A percentile compares a stretch with the other conserved stretches of the same genome.
Conservation (phyloP, 2,888 invertebrate genomes). For the Spodoptera exigua region DNA sequence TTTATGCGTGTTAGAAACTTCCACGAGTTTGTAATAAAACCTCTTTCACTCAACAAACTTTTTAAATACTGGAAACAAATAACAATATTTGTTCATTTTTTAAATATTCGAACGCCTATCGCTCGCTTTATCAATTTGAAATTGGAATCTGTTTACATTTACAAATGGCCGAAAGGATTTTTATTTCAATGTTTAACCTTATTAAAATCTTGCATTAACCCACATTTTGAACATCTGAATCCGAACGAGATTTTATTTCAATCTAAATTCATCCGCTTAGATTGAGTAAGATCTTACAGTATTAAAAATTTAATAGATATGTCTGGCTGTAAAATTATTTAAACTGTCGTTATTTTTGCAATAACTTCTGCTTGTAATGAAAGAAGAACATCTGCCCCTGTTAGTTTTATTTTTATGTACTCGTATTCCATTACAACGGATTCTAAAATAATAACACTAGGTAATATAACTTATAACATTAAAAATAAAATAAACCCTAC, state of each 20-base stretch:
- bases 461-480: too few relatives aligned
- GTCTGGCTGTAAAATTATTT: slow-evolving; percentile 5
- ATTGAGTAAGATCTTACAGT: slow-evolving; percentile 37
- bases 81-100: neutral
- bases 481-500: too few relatives aligned
- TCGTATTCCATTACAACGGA: too few relatives aligned
- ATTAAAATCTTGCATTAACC: slow-evolving; percentile 37
- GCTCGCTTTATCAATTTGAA: neutral
- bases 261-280: slow-evolving; percentile 38
- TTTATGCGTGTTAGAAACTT: slow-evolving; percentile 33
- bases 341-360: slow-evolving; percentile 23
- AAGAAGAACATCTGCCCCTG: neutral
- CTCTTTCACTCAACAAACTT: slow-evolving; percentile 17
- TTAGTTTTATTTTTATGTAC: neutral
- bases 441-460: too few relatives aligned
- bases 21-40: slow-evolving; percentile 21
- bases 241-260: slow-evolving; percentile 36
- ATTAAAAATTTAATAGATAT: slow-evolving; percentile 27
- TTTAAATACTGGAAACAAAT: slow-evolving; percentile 11
- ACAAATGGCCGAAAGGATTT: neutral
- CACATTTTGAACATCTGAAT: slow-evolving; percentile 36
- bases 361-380: neutral
- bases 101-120: slow-evolving; percentile 1
- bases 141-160: slow-evolving; percentile 1
- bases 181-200: slow-evolving; percentile 19